Evolutionary conservation across 2,113 vertebrate genomes (phyloP), one percentile per base, ranked within the genome.

Genomic region (Burhinus oedicnemus): DNA sequence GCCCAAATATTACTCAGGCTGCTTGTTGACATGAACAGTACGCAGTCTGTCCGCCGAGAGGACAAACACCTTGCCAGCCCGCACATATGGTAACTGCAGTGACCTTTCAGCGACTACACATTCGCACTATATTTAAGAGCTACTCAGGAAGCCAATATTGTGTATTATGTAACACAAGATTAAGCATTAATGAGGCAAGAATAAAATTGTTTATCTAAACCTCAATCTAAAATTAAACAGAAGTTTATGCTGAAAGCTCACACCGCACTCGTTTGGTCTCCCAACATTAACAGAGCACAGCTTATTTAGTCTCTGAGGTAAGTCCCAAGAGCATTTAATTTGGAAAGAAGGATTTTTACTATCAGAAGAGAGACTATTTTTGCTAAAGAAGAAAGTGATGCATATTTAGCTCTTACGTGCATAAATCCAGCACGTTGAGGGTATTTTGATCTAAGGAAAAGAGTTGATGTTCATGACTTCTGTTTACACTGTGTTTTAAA

Each of bases 121-220:
- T 74, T 21, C 69, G 83, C 86, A 79, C 96, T 86, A 8, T 44
- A 82, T 91, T 87, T 90, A 65, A 89, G 83, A 90, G 84, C 89
- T 75, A 74, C 66, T 93, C 82, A 95, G 90, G 93, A 98, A 97
- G 95, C 77, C 89, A 97, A 86, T 52, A 85, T 52, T 86, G 95
- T 52, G 30, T 71, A 94, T 97, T 98, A 97, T 69, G 89, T 93
- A 98, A 98, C 86, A 93, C 76, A 62, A 97, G 95, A 96, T 95
- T 95, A 98, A 96, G 97, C 93, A 95, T 95, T 97, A 97, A 97
- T 91, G 92, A 97, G 85, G 93, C 93, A 95, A 94, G 96, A 97
- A 94, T 90, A 72, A 95, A 96, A 96, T 19, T 97, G 92, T 97
- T 98, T 97, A 97, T 96, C 96, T 96, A 96, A 97, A 69, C 80